A percentile compares a stretch with the other conserved stretches of the same genome.
phyloP scores from a whole-genome alignment of 2,888 invertebrate species.

The Eilema sororculum region DNA sequence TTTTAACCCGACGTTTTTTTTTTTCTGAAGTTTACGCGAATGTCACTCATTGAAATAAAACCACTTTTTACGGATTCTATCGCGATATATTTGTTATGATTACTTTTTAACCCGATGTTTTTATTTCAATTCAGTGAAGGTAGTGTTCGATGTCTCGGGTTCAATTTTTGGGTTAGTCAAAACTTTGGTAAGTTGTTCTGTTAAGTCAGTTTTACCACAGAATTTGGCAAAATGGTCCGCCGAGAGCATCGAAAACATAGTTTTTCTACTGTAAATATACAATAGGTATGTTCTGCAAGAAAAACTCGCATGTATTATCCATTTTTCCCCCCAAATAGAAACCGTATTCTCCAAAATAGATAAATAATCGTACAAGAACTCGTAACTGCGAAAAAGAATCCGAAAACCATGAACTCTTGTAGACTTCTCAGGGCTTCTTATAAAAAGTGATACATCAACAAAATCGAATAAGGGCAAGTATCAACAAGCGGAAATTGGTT shows the following conservation, averaged over 20 bases:
- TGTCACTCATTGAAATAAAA: no score
- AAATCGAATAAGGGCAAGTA: constrained; percentile 41
- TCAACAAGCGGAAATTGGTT: constrained; percentile 56
- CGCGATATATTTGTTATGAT: no score
- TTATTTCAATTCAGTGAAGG: no score
- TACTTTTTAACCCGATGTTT: no score
- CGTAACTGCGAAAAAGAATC: constrained; percentile 12
- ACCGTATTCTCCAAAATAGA: background rate
- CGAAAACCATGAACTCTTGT: constrained; percentile 9
- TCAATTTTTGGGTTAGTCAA: background rate
- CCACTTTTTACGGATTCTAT: no score
- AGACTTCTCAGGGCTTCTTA: background rate
- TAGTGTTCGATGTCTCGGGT: no score
- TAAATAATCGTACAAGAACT: background rate
- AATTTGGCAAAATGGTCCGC: background rate
- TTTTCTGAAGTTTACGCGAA: no score
- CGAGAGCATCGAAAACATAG: background rate
- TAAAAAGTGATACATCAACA: constrained; percentile 51
- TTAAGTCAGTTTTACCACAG: no score
- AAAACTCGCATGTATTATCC: no score
- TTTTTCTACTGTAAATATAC: no score
- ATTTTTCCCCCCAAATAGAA: background rate
- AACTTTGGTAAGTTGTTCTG: background rate
- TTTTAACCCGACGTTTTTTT: no score
- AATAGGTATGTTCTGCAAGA: no score